These are phyloP conservation scores for Pygathrix nemaeus DNA, from an alignment of 2,113 vertebrate species.

Conservation along the genomic window DNA sequence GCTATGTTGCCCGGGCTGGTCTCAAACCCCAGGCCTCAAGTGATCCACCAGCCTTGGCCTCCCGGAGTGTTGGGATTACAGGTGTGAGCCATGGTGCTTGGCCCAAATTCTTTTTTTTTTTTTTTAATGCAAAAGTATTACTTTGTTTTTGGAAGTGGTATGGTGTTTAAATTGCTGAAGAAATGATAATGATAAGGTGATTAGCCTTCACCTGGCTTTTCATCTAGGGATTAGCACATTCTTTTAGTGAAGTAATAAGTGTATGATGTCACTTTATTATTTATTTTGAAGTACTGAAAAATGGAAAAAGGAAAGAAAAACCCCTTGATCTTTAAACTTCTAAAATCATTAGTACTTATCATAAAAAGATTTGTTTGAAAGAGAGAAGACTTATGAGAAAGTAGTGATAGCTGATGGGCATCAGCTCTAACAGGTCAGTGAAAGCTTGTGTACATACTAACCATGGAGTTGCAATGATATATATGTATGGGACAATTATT, in stretches of 20 bases:
- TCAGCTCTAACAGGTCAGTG: neutral
- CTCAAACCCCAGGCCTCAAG: no score
- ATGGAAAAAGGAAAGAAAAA: neutral
- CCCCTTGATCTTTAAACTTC: neutral
- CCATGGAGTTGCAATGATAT: neutral
- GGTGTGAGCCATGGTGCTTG: no score
- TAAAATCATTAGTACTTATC: neutral
- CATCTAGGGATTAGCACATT: neutral
- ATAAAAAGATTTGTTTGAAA: slow-evolving; percentile 21
- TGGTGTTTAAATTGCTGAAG: slow-evolving; percentile 24
- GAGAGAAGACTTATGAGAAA: neutral
- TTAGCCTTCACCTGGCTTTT: neutral
- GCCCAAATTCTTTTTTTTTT: neutral
- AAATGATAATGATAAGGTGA: neutral
- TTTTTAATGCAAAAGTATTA: neutral
- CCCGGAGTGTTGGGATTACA: no score
- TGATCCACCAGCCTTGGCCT: no score
- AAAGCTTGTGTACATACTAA: neutral
- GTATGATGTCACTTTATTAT: neutral
- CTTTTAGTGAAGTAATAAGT: neutral
- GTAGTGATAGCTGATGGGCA: neutral
- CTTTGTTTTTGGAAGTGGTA: neutral
- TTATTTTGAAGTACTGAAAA: neutral
- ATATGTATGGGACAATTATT: neutral
- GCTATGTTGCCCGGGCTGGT: no score